These are phyloP conservation scores for Rousettus leschenaultii DNA, from an alignment of 2,113 vertebrate species.

Conservation along the genomic window DNA sequence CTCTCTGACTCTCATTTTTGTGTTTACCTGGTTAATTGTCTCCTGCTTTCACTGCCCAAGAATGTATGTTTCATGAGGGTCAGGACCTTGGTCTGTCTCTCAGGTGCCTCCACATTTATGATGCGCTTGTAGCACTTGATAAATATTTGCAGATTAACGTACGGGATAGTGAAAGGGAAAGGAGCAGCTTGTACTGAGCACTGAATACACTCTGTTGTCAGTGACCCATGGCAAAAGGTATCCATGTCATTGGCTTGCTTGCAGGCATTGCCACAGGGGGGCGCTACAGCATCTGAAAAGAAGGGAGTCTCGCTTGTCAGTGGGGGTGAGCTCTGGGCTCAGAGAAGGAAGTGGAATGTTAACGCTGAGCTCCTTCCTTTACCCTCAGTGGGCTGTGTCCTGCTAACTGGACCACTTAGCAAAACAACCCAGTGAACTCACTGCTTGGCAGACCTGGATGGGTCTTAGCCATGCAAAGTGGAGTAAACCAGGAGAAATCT, in stretches of 20 bases:
- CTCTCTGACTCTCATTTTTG: neutral
- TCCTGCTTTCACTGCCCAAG: neutral
- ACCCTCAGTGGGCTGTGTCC: neutral
- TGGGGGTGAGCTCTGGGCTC: neutral
- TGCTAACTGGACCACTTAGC: neutral
- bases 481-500: no score
- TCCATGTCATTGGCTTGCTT: neutral
- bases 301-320: neutral
- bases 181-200: neutral
- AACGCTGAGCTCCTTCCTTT: neutral
- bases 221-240: neutral
- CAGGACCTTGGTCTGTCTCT: neutral
- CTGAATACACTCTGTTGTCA: neutral
- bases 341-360: accelerated
- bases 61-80: neutral
- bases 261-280: neutral
- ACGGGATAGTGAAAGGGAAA: neutral
- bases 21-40: neutral
- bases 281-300: neutral
- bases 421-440: neutral
- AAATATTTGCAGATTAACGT: neutral
- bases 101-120: neutral
- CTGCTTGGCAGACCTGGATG: neutral
- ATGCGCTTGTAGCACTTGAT: neutral
- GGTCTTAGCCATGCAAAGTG: neutral